Evolutionary conservation across 2,797 vertebrate species (phyloP).

Genomic region (Spheniscus humboldti): DNA sequence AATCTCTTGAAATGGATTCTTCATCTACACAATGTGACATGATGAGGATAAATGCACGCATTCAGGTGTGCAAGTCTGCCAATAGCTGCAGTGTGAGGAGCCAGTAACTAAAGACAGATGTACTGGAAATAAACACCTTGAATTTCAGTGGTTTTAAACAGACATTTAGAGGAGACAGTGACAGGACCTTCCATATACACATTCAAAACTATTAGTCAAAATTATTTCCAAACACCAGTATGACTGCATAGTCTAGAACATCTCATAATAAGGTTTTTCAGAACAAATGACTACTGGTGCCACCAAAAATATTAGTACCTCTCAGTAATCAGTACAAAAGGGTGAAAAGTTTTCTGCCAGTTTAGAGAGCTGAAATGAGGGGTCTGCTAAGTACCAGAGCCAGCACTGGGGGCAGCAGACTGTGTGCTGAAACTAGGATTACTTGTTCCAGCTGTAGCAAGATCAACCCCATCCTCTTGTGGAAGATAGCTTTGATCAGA

Average conservation of each 20-base stretch:
- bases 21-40: neutral
- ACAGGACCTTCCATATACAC: neutral
- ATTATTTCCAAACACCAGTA: neutral
- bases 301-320: neutral
- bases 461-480: neutral
- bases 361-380: neutral
- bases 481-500: neutral
- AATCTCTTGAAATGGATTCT: neutral
- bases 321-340: neutral
- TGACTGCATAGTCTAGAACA: neutral
- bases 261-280: neutral
- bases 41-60: neutral
- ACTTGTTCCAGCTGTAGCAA: neutral
- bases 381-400: neutral
- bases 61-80: neutral
- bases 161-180: neutral
- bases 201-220: neutral
- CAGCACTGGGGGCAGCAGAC: neutral
- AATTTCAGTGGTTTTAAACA: neutral
- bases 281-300: neutral
- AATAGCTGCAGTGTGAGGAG: neutral
- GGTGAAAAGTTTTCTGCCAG: neutral
- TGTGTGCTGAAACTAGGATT: neutral
- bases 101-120: neutral
- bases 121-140: neutral